These are phyloP conservation scores for Spicauda simplicius DNA, from an alignment of 2,888 invertebrate species.

Conservation along the genomic window DNA sequence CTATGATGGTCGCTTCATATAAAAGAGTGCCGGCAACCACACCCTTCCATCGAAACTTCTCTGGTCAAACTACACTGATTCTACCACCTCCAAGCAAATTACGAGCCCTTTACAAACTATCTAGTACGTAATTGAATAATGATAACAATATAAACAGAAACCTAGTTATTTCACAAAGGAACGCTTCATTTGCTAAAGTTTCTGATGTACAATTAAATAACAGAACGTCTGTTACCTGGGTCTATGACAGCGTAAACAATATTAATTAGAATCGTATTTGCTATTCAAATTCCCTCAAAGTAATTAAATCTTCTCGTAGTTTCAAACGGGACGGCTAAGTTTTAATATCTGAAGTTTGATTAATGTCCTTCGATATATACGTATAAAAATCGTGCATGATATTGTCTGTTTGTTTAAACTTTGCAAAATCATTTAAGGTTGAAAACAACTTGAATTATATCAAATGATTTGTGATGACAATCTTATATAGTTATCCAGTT, in stretches of 20 bases:
- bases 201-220: conserved; percentile 1
- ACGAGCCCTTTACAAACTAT: too few relatives aligned
- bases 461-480: too few relatives aligned
- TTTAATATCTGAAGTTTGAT: conserved; percentile 24
- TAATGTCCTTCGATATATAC: conserved; percentile 8
- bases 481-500: too few relatives aligned
- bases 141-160: background rate
- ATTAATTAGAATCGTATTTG: conserved; percentile 39
- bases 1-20: too few relatives aligned
- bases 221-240: conserved; percentile 10
- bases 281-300: conserved; percentile 38
- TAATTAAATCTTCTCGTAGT: conserved; percentile 37
- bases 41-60: too few relatives aligned
- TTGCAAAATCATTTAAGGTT: too few relatives aligned
- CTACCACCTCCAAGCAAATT: too few relatives aligned
- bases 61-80: too few relatives aligned
- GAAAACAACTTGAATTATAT: too few relatives aligned
- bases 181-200: conserved; percentile 4
- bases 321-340: conserved; percentile 10
- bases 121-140: background rate
- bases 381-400: background rate
- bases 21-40: too few relatives aligned
- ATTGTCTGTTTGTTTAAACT: too few relatives aligned
- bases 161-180: background rate
- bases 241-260: conserved; percentile 39